Evolutionary conservation across 2,113 vertebrate species (phyloP).

Genomic region (Verasper variegatus): DNA sequence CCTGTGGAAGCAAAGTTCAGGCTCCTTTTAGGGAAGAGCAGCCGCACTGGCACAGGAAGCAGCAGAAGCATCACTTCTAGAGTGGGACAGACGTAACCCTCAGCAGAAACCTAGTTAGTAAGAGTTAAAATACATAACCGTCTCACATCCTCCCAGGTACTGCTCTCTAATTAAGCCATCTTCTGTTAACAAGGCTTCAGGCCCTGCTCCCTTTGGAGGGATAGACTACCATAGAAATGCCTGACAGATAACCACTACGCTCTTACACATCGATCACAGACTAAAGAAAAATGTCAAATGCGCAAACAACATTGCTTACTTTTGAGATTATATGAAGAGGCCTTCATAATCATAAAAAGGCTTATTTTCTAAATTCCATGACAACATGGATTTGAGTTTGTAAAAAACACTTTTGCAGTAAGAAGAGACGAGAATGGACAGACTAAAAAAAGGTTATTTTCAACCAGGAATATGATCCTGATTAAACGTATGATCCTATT

Average conservation of each 20-base stretch:
- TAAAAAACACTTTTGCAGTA: not conserved
- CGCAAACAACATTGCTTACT: constrained; percentile 47
- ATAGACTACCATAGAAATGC: constrained; percentile 17
- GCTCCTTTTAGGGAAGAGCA: not conserved
- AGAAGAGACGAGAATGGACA: not conserved
- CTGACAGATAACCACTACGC: constrained; percentile 83
- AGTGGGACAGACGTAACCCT: constrained; percentile 17
- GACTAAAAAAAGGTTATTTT: constrained; percentile 17
- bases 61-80: constrained; percentile 51
- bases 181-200: constrained; percentile 77
- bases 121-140: constrained; percentile 75
- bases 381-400: not conserved
- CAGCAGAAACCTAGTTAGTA: constrained; percentile 22
- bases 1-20: constrained; percentile 8
- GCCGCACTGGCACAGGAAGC: constrained; percentile 40
- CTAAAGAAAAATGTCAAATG: constrained; percentile 65
- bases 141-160: constrained; percentile 57
- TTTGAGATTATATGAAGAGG: constrained; percentile 36
- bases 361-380: constrained; percentile 31
- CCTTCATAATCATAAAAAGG: constrained; percentile 36
- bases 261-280: constrained; percentile 62
- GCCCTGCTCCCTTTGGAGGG: constrained; percentile 78
- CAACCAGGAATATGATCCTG: constrained; percentile 49
- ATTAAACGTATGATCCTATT: constrained; percentile 37
- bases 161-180: constrained; percentile 83